Base-by-base conservation (phyloP, 1,140 invertebrate genomes). In the Lasaia peninsularis region DNA sequence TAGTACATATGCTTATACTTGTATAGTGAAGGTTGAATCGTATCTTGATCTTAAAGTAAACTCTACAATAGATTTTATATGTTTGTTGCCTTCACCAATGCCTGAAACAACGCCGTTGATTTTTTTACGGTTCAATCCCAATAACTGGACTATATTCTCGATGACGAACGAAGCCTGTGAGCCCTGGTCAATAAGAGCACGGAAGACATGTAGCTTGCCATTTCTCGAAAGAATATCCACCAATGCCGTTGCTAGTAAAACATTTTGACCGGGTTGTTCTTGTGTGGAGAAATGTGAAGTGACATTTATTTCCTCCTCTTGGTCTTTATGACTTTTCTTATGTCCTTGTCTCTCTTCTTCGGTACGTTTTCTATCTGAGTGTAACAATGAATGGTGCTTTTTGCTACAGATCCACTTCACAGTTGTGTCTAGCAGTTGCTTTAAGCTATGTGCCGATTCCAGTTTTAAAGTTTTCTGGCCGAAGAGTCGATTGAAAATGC, bases 151-250 rank as follows among this genome's bases (percentile, higher is more conserved):
- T 9, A 65, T 56, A 6, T 48, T 16, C 48, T 71, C 65, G 2
- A 59, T 65, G 5, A 70, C 52, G 58, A 67, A 73, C 10, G 63
- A 67, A 7, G 65, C 65, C 48, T 73, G 61, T 33, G 70, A 73
- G 6, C 70, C 67, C 59, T 66, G 63, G 31, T 69, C 64, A 9
- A 71, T 10, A 10, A 71, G 35, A 9, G 63, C 65, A 33, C 32
- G 32, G 32, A 2, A 33, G 7, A 33, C 32, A 4, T n/a, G 34
- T 35, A 24, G 2, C 21, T 24, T 24, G 21, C 21, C 12, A n/a
- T 35, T 35, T n/a, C 34, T 12, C 10, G n/a, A 35, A n/a, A 11
- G 10, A n/a, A 35, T n/a, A 12, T 35, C 34, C 5, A 35, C 34
- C 34, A 35, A 12, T 35, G 34, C 34, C 2, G 34, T 35, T 11